These are phyloP conservation scores for Dendronephthya gigantea DNA, from an alignment of 64 coral and sea anemone species.

Conservation along the genomic window DNA sequence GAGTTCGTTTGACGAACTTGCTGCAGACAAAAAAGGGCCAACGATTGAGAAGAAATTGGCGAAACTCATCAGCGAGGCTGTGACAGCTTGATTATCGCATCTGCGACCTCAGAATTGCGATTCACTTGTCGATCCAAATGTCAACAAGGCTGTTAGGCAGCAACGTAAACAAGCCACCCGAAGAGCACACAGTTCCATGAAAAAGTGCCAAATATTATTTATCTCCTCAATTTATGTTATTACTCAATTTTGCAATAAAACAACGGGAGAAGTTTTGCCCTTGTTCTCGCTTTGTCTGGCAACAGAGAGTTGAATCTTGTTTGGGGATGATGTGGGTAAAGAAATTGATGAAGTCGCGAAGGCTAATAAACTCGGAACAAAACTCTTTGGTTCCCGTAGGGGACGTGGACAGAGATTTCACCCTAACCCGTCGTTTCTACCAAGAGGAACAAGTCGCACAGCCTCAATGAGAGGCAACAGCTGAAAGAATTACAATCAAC, in stretches of 20 bases:
- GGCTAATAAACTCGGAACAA: no score
- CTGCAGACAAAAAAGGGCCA: neutral
- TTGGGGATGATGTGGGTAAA: no score
- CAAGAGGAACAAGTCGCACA: no score
- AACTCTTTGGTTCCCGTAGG: no score
- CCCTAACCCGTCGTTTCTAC: no score
- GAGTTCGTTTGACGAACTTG: neutral
- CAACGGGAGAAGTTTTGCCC: neutral
- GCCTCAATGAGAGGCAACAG: no score
- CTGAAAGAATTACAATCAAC: neutral
- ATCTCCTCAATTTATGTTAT: neutral
- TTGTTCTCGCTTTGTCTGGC: neutral
- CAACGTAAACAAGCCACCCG: neutral
- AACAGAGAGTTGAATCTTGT: conserved; percentile 8
- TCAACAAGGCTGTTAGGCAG: neutral
- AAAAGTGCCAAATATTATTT: neutral
- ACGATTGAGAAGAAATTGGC: neutral
- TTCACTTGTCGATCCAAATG: neutral
- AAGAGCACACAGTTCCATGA: neutral
- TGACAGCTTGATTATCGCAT: neutral
- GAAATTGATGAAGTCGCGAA: no score
- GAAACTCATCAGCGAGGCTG: neutral
- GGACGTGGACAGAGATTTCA: no score
- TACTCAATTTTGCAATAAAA: neutral
- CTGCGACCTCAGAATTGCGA: neutral